Evolutionary conservation across 2,888 invertebrate genomes (phyloP).

Genomic region (Amorpha juglandis): DNA sequence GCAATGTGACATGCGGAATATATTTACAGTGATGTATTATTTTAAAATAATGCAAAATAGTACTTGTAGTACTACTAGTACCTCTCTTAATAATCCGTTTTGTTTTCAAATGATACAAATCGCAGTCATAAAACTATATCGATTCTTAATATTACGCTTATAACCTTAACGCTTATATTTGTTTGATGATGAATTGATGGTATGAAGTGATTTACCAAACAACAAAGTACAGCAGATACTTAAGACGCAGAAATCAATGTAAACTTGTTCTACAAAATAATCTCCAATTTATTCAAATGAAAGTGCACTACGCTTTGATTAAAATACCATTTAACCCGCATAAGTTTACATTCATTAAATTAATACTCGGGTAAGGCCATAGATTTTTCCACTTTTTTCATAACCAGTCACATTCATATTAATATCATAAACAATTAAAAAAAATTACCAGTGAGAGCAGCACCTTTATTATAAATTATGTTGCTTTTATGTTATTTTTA

Average conservation of each 20-base stretch:
- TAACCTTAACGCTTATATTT: not conserved
- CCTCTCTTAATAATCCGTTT: not conserved
- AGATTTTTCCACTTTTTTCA: too few species aligned
- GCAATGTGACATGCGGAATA: too few species aligned
- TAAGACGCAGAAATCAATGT: not conserved
- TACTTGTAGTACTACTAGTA: too few species aligned
- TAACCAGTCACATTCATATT: too few species aligned
- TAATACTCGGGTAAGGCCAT: too few species aligned
- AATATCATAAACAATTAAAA: too few species aligned
- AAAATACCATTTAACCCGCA: slow-evolving; percentile 29
- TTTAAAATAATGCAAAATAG: not conserved
- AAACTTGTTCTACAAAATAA: slow-evolving; percentile 7
- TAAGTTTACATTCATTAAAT: slow-evolving; percentile 40
- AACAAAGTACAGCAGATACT: not conserved
- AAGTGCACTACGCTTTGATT: not conserved
- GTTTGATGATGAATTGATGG: too few species aligned
- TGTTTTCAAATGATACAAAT: not conserved
- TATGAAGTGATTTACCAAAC: not conserved
- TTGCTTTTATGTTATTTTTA: too few species aligned
- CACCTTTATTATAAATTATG: too few species aligned
- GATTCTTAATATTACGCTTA: slow-evolving; percentile 7
- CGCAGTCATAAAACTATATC: not conserved
- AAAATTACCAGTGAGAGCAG: too few species aligned
- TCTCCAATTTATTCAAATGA: not conserved
- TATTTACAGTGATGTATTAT: too few species aligned